These are phyloP conservation scores for Epinephelus fuscoguttatus DNA, from an alignment of 2,113 vertebrate species.

Conservation along the genomic window DNA sequence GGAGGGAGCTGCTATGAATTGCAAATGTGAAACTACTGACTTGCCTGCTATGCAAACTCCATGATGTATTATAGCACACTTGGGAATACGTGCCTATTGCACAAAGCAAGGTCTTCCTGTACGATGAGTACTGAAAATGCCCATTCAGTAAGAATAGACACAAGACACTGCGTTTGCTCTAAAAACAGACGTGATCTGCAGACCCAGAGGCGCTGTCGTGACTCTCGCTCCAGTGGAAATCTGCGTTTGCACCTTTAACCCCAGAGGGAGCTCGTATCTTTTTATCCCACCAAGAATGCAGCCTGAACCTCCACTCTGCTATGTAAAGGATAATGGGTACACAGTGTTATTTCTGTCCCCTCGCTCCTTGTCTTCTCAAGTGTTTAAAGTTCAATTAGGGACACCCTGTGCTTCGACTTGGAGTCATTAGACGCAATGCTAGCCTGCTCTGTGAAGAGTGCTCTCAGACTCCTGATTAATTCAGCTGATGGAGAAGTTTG, in stretches of 20 bases:
- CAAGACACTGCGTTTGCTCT: conserved; percentile 23
- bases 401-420: conserved; percentile 41
- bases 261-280: background rate
- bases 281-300: conserved; percentile 18
- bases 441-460: conserved; percentile 31
- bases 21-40: conserved; percentile 66
- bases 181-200: conserved; percentile 18
- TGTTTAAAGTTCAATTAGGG: conserved; percentile 67
- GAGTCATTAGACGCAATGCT: conserved; percentile 59
- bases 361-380: conserved; percentile 14
- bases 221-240: conserved; percentile 24
- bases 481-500: conserved; percentile 63
- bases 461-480: conserved; percentile 69
- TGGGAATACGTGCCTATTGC: conserved; percentile 56
- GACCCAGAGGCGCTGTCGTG: background rate
- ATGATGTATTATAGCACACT: conserved; percentile 62
- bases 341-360: conserved; percentile 35
- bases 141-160: conserved; percentile 28
- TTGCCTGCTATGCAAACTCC: conserved; percentile 72
- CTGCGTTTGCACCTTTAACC: conserved; percentile 34
- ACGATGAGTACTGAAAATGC: conserved; percentile 33
- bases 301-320: conserved; percentile 33
- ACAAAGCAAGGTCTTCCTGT: conserved; percentile 45
- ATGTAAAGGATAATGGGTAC: conserved; percentile 26
- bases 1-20: conserved; percentile 66